Percentiles rank a stretch among this genome's conserved stretches.
Conservation (phyloP, 2,113 vertebrate species). For the Morphnarchus princeps region DNA sequence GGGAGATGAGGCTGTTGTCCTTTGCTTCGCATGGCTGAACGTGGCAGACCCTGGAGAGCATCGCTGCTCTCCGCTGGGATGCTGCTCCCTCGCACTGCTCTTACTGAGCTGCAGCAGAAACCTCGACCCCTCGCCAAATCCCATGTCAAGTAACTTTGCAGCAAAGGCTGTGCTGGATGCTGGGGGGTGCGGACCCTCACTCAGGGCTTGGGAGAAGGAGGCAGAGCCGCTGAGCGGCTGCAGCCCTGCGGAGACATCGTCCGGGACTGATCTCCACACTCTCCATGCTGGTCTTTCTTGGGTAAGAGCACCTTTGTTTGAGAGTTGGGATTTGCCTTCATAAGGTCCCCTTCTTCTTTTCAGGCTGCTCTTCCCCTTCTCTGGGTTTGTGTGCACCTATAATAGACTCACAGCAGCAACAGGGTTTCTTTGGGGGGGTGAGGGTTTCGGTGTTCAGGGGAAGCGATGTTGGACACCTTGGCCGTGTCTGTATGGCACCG, state of each 20-base stretch:
- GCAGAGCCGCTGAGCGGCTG: neutral
- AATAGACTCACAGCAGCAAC: neutral
- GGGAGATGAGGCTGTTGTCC: neutral
- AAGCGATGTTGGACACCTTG: neutral
- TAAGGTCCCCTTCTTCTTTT: too few relatives aligned
- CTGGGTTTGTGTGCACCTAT: too few relatives aligned
- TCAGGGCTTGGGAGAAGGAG: neutral
- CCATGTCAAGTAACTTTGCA: neutral
- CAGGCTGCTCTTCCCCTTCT: neutral
- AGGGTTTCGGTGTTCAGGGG: neutral
- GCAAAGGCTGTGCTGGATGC: neutral
- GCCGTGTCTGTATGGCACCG: neutral
- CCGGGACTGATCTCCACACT: neutral
- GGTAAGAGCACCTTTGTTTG: neutral
- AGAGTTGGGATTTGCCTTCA: neutral
- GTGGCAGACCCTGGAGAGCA: neutral
- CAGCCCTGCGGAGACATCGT: fast-evolving
- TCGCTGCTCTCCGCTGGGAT: neutral
- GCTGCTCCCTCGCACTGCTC: neutral
- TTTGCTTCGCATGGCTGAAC: neutral
- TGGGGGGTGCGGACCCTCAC: neutral
- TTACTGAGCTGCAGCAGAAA: neutral
- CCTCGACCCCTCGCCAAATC: neutral
- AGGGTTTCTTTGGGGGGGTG: neutral
- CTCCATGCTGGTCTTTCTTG: neutral